phyloP scores from a whole-genome alignment of 2,113 vertebrate genomes.

The Odocoileus virginianus region DNA sequence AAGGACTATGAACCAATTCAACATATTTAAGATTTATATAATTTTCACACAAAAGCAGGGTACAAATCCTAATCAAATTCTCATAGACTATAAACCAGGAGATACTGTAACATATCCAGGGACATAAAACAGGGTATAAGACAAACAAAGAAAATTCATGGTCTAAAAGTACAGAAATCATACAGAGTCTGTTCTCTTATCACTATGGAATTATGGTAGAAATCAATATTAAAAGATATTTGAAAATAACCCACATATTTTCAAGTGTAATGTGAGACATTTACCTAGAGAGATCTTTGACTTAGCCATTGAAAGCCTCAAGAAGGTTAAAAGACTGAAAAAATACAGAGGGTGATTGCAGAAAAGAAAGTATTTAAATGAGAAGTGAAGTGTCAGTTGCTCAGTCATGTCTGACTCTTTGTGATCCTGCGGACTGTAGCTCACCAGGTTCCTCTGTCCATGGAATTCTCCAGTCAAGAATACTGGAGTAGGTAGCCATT shows the following conservation, averaged over 20 bases:
- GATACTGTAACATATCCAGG: background rate
- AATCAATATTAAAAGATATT: background rate
- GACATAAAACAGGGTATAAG: background rate
- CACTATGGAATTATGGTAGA: background rate
- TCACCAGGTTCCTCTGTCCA: background rate
- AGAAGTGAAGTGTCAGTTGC: background rate
- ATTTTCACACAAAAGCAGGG: background rate
- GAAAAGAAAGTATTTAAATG: background rate
- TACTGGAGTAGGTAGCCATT: background rate
- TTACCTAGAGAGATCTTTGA: background rate
- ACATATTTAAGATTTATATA: background rate
- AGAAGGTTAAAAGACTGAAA: background rate
- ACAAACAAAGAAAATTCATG: background rate
- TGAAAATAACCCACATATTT: background rate
- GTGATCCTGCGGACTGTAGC: background rate
- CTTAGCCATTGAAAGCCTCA: background rate
- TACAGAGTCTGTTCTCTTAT: background rate
- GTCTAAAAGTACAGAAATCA: background rate
- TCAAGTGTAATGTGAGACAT: background rate
- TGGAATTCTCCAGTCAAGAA: background rate
- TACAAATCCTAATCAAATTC: background rate
- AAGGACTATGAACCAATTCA: background rate
- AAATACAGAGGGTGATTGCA: background rate
- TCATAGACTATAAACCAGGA: background rate
- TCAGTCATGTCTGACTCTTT: background rate